Evolutionary conservation across 23 tunicate genomes (phyloP).

Genomic region (Styela plicata): DNA sequence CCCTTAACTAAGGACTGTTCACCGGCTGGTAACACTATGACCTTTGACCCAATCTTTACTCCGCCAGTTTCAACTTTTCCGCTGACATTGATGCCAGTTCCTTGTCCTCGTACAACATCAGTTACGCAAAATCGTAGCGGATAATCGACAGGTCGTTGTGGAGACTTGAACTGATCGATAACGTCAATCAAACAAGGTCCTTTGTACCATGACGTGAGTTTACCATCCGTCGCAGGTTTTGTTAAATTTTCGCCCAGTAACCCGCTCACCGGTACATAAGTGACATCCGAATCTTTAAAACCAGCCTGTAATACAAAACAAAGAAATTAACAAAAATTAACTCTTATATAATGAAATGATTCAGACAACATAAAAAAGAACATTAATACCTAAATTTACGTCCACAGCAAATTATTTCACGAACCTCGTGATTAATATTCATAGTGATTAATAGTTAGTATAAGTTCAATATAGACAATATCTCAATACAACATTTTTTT

Average conservation of each 20-base stretch:
- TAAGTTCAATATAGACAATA: no score
- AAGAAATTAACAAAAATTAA: no score
- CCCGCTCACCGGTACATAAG: conserved; percentile 86
- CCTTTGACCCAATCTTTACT: conserved; percentile 71
- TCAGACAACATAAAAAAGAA: no score
- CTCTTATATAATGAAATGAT: no score
- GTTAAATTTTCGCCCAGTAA: conserved; percentile 75
- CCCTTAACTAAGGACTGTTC: conserved; percentile 69
- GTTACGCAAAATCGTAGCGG: conserved; percentile 85
- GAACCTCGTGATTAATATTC: no score
- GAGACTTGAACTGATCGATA: conserved; percentile 73
- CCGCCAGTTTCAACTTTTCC: conserved; percentile 97
- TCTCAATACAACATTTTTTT: no score
- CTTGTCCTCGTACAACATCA: conserved; percentile 85
- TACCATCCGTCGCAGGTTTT: conserved; percentile 28
- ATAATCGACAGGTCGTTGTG: conserved; percentile 61
- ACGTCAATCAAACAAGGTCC: conserved; percentile 73
- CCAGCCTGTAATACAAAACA: conserved; percentile 42
- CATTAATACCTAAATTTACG: no score
- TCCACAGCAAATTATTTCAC: no score
- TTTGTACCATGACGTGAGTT: conserved; percentile 67
- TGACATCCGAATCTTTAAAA: conserved; percentile 62
- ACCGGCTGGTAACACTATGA: conserved; percentile 82
- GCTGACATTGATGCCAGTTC: conserved; percentile 66
- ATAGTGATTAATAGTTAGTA: no score